Conservation (phyloP, 2,113 vertebrate genomes). For the Phrynosoma platyrhinos region DNA sequence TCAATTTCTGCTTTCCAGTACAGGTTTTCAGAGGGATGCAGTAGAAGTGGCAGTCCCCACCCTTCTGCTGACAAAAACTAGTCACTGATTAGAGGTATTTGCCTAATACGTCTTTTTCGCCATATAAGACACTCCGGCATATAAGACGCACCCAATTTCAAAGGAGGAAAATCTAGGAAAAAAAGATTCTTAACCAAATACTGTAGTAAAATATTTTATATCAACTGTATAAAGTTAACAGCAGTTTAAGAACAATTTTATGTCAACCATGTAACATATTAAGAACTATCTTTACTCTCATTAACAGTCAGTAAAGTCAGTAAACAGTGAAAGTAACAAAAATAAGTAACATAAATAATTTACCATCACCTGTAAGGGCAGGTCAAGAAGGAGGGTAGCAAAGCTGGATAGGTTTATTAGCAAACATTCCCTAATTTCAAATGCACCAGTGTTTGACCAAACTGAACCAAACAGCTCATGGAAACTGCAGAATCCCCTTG, state of each 20-base stretch:
- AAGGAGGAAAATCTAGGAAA: too few relatives aligned
- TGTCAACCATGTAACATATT: too few relatives aligned
- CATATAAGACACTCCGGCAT: too few relatives aligned
- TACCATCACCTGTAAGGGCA: background rate
- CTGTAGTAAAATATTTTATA: too few relatives aligned
- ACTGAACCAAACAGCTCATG: background rate
- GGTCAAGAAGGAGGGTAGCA: background rate
- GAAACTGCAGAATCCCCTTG: background rate
- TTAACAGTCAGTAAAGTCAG: too few relatives aligned
- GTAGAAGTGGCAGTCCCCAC: background rate
- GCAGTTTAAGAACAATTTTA: too few relatives aligned
- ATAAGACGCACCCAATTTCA: too few relatives aligned
- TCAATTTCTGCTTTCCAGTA: background rate
- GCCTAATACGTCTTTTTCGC: background rate
- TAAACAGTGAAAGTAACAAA: too few relatives aligned
- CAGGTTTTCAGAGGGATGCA: background rate
- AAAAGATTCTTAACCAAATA: too few relatives aligned
- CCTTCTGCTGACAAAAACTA: background rate
- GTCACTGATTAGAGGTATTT: background rate
- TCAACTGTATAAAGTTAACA: too few relatives aligned
- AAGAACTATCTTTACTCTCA: too few relatives aligned
- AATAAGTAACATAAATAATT: too few relatives aligned
- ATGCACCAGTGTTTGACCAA: background rate
- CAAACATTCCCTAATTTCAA: background rate
- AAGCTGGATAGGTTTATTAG: background rate